Evolutionary conservation across 1,140 invertebrate species (phyloP).

Genomic region (Orchestia grillus): DNA sequence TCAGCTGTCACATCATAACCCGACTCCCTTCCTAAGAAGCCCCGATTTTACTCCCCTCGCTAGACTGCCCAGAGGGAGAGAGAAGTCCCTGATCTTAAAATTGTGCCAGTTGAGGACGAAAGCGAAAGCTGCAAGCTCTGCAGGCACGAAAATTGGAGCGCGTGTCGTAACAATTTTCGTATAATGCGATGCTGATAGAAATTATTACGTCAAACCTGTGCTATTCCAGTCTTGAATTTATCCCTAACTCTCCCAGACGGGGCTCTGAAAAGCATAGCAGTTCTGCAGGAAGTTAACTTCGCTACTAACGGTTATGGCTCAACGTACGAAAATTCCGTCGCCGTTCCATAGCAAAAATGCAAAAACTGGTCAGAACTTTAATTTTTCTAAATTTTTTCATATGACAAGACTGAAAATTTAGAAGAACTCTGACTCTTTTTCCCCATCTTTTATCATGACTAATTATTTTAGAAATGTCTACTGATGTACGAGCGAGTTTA

Average conservation of each 20-base stretch:
- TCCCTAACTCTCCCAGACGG: not conserved
- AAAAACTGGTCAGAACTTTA: no score
- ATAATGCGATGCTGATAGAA: not conserved
- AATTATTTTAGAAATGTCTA: no score
- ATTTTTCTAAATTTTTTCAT: no score
- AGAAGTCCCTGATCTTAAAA: not conserved
- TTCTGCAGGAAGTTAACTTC: not conserved
- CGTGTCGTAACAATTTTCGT: not conserved
- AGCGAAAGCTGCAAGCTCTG: not conserved
- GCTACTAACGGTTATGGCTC: not conserved
- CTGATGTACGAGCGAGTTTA: no score
- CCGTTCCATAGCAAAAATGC: no score
- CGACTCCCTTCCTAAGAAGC: not conserved
- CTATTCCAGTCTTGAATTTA: not conserved
- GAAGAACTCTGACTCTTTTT: no score
- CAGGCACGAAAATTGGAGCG: not conserved
- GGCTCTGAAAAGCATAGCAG: not conserved
- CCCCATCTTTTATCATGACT: no score
- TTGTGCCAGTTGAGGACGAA: not conserved
- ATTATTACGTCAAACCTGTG: not conserved
- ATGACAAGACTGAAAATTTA: no score
- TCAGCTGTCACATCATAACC: slow-evolving; percentile 26
- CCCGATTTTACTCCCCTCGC: no score
- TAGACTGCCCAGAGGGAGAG: not conserved
- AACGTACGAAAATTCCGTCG: no score